Conservation (phyloP, 2,888 invertebrate genomes). For the Nomada lathburiana region DNA sequence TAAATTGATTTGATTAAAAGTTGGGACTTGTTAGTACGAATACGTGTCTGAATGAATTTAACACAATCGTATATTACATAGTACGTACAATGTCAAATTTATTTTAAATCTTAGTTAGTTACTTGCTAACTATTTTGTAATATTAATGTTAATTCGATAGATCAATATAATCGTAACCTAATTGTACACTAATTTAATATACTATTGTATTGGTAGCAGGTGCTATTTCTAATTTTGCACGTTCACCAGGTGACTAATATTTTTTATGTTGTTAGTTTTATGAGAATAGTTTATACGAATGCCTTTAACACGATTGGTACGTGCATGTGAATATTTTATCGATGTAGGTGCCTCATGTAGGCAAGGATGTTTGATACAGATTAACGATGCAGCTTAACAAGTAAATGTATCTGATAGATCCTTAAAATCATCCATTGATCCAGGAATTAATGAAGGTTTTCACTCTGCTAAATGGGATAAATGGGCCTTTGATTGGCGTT, state of each 20-base stretch:
- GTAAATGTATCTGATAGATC: slow-evolving; percentile 15
- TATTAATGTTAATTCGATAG: too few relatives aligned
- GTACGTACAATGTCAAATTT: neutral
- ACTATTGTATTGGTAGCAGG: too few relatives aligned
- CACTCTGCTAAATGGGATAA: neutral
- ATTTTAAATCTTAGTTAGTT: neutral
- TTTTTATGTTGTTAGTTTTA: neutral
- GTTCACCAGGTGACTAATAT: too few relatives aligned
- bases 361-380: slow-evolving; percentile 9
- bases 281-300: neutral
- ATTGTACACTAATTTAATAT: too few relatives aligned
- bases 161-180: neutral
- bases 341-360: slow-evolving; percentile 7
- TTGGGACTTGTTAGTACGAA: too few relatives aligned
- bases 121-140: neutral
- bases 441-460: slow-evolving; percentile 12
- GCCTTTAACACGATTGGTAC: neutral
- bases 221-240: too few relatives aligned
- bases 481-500: neutral
- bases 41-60: neutral
- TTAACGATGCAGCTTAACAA: slow-evolving; percentile 29
- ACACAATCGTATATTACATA: neutral
- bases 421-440: slow-evolving; percentile 17
- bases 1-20: too few relatives aligned
- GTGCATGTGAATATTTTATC: neutral